These are phyloP conservation scores for Bombylius major DNA, from an alignment of 2,888 invertebrate genomes.

Conservation along the genomic window DNA sequence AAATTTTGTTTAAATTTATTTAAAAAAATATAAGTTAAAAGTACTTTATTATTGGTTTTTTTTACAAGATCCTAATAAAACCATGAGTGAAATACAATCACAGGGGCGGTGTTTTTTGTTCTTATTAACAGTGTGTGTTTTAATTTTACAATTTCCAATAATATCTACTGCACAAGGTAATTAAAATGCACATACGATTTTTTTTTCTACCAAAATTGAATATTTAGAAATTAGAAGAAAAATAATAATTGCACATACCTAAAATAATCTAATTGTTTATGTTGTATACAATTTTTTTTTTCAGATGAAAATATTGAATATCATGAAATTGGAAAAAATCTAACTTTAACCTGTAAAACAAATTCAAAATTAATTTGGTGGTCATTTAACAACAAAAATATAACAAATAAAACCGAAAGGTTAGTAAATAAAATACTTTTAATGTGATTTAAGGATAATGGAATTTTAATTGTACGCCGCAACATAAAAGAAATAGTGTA, in stretches of 20 bases:
- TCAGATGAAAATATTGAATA: constrained; percentile 7
- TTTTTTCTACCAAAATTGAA: too few relatives aligned
- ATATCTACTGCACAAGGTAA: constrained; percentile 10
- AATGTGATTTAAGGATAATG: too few relatives aligned
- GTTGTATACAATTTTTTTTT: background rate
- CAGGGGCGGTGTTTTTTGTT: constrained; percentile 15
- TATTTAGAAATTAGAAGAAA: too few relatives aligned
- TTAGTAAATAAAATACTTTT: constrained; percentile 18
- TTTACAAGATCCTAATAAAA: too few relatives aligned
- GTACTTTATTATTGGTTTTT: too few relatives aligned
- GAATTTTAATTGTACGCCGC: too few relatives aligned
- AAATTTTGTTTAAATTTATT: too few relatives aligned
- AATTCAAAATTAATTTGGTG: constrained; percentile 43
- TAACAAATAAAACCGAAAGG: constrained; percentile 40
- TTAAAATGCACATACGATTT: background rate
- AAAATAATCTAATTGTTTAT: too few relatives aligned
- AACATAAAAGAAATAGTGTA: too few relatives aligned
- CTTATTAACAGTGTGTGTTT: constrained; percentile 8
- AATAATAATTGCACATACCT: too few relatives aligned
- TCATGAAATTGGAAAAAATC: constrained; percentile 36
- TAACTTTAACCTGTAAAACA: constrained; percentile 43
- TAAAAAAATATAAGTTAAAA: too few relatives aligned
- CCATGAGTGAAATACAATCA: constrained; percentile 12
- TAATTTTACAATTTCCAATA: constrained; percentile 5
- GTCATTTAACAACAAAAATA: constrained; percentile 43